phyloP scores from a whole-genome alignment of 2,888 invertebrate genomes.

The Zaprionus lineosus region DNA sequence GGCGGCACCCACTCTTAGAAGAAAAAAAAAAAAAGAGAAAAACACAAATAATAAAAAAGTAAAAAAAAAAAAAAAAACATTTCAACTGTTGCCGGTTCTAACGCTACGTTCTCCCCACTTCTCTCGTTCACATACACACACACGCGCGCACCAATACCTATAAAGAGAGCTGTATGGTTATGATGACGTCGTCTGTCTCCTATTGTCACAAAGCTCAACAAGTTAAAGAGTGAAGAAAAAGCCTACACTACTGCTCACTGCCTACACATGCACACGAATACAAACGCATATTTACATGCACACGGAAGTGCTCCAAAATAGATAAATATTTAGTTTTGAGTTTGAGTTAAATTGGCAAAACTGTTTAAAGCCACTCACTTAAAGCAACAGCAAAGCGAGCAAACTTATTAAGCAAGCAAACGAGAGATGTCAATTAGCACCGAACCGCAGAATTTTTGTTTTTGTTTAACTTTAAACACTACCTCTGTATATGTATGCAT shows the following conservation, averaged over 20 bases:
- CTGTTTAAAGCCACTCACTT: slow-evolving; percentile 19
- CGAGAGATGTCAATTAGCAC: slow-evolving; percentile 64
- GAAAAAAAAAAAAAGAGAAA: slow-evolving; percentile 12
- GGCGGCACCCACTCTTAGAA: slow-evolving; percentile 69
- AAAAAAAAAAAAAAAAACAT: slow-evolving; percentile 49
- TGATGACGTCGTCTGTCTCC: slow-evolving; percentile 48
- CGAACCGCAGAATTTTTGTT: slow-evolving; percentile 56
- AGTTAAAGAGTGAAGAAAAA: slow-evolving; percentile 38
- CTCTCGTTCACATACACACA: slow-evolving; percentile 36
- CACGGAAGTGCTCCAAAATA: slow-evolving; percentile 47
- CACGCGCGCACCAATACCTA: slow-evolving; percentile 2
- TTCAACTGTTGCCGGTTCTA: slow-evolving; percentile 70
- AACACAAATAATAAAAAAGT: slow-evolving; percentile 17
- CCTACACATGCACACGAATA: not conserved
- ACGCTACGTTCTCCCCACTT: slow-evolving; percentile 29
- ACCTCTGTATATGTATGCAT: not conserved
- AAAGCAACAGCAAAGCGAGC: slow-evolving; percentile 31
- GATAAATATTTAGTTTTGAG: slow-evolving; percentile 44
- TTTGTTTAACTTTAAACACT: slow-evolving; percentile 17
- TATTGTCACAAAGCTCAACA: slow-evolving; percentile 51
- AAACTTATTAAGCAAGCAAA: slow-evolving; percentile 31
- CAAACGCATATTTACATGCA: slow-evolving; percentile 23
- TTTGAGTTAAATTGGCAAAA: slow-evolving; percentile 52
- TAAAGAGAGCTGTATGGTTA: slow-evolving; percentile 14
- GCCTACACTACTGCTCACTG: slow-evolving; percentile 24